phyloP scores from a whole-genome alignment of 1,140 invertebrate genomes.

The Nebria ingens region DNA sequence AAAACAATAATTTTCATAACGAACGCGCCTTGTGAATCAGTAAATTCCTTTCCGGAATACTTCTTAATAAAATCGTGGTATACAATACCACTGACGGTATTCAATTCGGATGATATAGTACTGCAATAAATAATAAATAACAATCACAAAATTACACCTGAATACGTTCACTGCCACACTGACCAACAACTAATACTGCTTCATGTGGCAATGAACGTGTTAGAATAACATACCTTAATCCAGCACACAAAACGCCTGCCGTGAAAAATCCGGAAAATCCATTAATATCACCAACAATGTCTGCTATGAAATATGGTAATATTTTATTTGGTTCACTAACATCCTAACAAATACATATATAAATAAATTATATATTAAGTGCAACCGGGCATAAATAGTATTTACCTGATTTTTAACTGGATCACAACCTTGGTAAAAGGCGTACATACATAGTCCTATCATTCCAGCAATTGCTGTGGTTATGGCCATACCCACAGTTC shows the following conservation, averaged over 20 bases:
- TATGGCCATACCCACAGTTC: slow-evolving; percentile 44
- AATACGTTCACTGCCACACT: too few relatives aligned
- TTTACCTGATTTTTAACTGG: slow-evolving; percentile 49
- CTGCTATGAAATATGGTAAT: slow-evolving; percentile 52
- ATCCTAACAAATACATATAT: slow-evolving; percentile 39
- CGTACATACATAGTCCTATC: slow-evolving; percentile 64
- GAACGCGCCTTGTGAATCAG: slow-evolving; percentile 23
- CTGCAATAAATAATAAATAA: neutral
- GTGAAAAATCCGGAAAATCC: slow-evolving; percentile 58
- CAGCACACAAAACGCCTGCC: slow-evolving; percentile 58
- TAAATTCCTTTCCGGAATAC: slow-evolving; percentile 16
- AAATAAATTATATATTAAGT: neutral
- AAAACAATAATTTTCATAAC: slow-evolving; percentile 25
- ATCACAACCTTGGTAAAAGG: slow-evolving; percentile 62
- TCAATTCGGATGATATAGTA: neutral
- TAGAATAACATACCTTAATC: slow-evolving; percentile 46
- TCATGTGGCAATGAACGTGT: too few relatives aligned
- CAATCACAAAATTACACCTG: neutral
- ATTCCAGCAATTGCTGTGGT: neutral
- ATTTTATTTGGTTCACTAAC: slow-evolving; percentile 37
- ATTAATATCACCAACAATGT: slow-evolving; percentile 44
- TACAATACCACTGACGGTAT: neutral
- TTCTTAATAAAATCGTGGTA: slow-evolving; percentile 1
- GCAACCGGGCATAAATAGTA: neutral
- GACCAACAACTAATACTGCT: too few relatives aligned